These are phyloP conservation scores for Stegophylla sp. DNA, from an alignment of 2,888 invertebrate genomes.

Conservation along the genomic window DNA sequence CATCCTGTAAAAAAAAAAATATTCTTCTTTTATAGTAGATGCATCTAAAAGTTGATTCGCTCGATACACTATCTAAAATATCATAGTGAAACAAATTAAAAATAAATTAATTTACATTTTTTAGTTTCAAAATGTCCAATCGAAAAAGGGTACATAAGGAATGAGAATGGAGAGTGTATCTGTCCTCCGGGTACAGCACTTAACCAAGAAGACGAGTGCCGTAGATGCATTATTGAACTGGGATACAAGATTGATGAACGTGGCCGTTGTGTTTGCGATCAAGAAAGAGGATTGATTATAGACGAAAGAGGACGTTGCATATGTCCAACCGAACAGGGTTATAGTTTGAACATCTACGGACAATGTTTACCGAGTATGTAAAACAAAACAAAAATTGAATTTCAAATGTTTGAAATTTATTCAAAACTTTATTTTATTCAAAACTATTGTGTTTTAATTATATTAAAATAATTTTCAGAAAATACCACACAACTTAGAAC, in stretches of 20 bases:
- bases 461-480: constrained; percentile 62
- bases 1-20: too few species aligned
- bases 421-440: not conserved
- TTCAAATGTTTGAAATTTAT: too few species aligned
- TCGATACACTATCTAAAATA: too few species aligned
- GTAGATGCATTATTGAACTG: constrained; percentile 74
- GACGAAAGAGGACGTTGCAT: constrained; percentile 80
- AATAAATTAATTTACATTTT: constrained; percentile 62
- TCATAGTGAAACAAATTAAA: not conserved
- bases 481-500: constrained; percentile 69
- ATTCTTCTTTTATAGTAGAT: too few species aligned
- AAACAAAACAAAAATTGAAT: not conserved
- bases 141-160: constrained; percentile 74
- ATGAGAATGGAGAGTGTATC: constrained; percentile 73
- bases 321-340: constrained; percentile 75
- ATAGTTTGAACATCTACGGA: constrained; percentile 70
- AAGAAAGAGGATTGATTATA: constrained; percentile 78
- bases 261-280: constrained; percentile 82
- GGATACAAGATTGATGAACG: constrained; percentile 79
- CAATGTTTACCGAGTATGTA: constrained; percentile 69
- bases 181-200: constrained; percentile 81
- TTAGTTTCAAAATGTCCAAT: constrained; percentile 71
- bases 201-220: constrained; percentile 79
- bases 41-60: too few species aligned
- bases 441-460: not conserved